Conservation (phyloP, 2,888 invertebrate genomes). For the Boloria selene region DNA sequence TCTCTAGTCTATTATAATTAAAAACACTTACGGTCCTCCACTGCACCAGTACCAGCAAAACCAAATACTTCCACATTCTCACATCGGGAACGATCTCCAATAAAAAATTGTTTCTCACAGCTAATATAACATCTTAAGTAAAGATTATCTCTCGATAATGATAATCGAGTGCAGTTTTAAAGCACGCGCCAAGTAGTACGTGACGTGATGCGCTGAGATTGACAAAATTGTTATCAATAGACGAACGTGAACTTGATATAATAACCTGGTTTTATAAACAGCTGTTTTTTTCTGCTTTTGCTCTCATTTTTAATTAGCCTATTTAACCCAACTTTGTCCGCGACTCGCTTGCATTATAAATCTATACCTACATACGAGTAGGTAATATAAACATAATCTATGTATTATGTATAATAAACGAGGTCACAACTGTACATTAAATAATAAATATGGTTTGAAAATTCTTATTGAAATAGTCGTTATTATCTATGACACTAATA, state of each 20-base stretch:
- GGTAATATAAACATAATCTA: too few relatives aligned
- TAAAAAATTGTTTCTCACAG: constrained; percentile 1
- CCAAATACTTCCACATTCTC: constrained; percentile 45
- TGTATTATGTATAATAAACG: too few relatives aligned
- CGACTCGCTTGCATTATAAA: too few relatives aligned
- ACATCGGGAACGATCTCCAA: constrained; percentile 28
- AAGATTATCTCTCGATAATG: constrained; percentile 27
- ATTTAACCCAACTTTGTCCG: too few relatives aligned
- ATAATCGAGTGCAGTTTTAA: constrained; percentile 25
- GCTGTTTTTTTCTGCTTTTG: neutral
- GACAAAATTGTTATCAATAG: constrained; percentile 16
- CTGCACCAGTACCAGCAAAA: constrained; percentile 43
- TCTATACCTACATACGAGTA: too few relatives aligned
- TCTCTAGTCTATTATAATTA: neutral
- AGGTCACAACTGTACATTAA: too few relatives aligned
- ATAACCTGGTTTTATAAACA: constrained; percentile 8
- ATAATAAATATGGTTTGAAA: too few relatives aligned
- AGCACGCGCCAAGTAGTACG: constrained; percentile 37
- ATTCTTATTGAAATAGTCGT: too few relatives aligned
- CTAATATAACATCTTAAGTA: constrained; percentile 20
- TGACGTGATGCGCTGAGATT: constrained; percentile 33
- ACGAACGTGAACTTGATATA: constrained; percentile 19
- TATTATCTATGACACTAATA: too few relatives aligned
- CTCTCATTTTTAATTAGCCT: neutral
- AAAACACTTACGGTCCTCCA: constrained; percentile 47